Evolutionary conservation across 2,888 invertebrate genomes (phyloP), one percentile per base, ranked within the genome.

Genomic region (Drosophila maculinotata): DNA sequence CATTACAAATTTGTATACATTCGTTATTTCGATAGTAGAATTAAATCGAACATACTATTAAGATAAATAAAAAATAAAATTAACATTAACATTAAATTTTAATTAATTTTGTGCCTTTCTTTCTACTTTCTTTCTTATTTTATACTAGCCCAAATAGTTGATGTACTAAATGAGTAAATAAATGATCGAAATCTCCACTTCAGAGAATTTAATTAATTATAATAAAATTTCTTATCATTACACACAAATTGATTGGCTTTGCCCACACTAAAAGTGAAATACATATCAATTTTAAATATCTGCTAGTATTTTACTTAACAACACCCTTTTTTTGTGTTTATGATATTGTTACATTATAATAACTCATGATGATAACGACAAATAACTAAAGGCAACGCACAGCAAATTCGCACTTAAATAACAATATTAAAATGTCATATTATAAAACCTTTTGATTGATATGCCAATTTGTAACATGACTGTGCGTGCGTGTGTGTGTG

Each of bases 361-460:
- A 20, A 7, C 7, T 12, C 9, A 9, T n/a, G 28, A 23, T 14
- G 8, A 15, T 38, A 26, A 26, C 6, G 38, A 23, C 15, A 45
- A 20, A 2, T 15, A 23, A 44, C 20, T 38, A 30, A 51, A 44
- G 52, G 33, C 52, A 57, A 66, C 48, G 28, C 15, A 52, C 52
- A 56, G 45, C n/a, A 49, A 41, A 53, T 44, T 30, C 36, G 33
- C 45, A 73, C 47, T 69, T 67, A 85, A 85, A 69, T 39, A 33
- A 42, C 25, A 39, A 44, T 78, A 79, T 65, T 78, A 69, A 81
- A 80, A 65, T 63, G 59, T 62, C 79, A 71, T 49, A 59, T 47
- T 62, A 47, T 52, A 53, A 77, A 70, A 28, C 20, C 23, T 41
- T 35, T 68, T 72, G 83, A 87, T 79, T 85, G 83, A 82, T 76